A percentile compares a stretch with the other conserved stretches of the same genome.
phyloP scores from a whole-genome alignment of 2,797 vertebrate species.

The Coregonus sp. region DNA sequence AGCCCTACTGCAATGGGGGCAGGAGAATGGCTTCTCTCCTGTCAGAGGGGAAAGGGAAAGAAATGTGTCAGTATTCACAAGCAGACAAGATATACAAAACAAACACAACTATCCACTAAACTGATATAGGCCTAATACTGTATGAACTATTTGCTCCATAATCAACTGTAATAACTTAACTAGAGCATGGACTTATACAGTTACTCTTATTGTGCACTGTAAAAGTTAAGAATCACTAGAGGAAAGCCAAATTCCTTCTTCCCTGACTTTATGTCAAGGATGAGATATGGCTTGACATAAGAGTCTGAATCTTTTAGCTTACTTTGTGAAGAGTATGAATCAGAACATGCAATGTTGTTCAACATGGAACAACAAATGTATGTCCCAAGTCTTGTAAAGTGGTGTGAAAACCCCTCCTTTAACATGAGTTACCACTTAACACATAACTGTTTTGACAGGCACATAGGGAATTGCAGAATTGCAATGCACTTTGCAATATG shows the following conservation, averaged over 20 bases:
- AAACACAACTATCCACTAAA: not conserved
- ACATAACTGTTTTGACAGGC: not conserved
- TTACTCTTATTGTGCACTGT: not conserved
- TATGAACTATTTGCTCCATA: not conserved
- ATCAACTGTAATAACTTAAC: conserved; percentile 2
- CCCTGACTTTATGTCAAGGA: not conserved
- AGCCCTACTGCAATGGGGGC: conserved; percentile 97
- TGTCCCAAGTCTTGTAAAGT: not conserved
- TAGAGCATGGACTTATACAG: not conserved
- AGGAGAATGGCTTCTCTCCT: conserved; percentile 99
- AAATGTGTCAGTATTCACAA: conserved; percentile 40
- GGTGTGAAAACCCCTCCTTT: not conserved
- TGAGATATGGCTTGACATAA: not conserved
- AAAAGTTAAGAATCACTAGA: not conserved
- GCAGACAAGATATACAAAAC: conserved; percentile 10
- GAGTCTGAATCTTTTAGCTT: not conserved
- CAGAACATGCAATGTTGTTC: not conserved
- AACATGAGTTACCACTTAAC: not conserved
- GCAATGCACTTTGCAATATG: not conserved
- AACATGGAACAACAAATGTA: not conserved
- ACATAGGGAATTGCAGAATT: not conserved
- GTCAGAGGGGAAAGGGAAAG: conserved; percentile 25
- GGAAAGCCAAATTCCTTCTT: not conserved
- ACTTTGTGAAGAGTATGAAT: not conserved
- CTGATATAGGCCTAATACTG: not conserved